Conservation (phyloP, 2,113 vertebrate genomes). For the Camelus bactrianus region DNA sequence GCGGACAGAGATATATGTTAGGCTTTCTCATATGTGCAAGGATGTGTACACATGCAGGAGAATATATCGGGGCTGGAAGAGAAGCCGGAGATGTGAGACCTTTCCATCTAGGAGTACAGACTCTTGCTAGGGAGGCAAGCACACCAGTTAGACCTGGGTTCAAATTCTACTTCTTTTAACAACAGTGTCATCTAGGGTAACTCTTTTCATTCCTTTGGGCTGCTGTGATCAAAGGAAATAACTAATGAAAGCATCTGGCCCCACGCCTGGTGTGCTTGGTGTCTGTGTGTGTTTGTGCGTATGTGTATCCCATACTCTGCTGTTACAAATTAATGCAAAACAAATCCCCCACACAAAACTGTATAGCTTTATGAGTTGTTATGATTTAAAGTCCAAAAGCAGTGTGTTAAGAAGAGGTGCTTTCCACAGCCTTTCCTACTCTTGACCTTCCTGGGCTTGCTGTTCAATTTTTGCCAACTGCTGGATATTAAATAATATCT, state of each 20-base stretch:
- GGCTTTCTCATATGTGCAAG: background rate
- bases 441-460: background rate
- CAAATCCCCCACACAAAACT: background rate
- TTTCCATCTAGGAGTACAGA: background rate
- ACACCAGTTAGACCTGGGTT: background rate
- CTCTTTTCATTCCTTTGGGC: background rate
- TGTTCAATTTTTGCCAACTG: background rate
- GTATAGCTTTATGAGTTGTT: background rate
- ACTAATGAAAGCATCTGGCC: background rate
- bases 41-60: background rate
- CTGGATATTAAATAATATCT: background rate
- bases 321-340: background rate
- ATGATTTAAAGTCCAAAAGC: background rate
- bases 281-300: background rate
- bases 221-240: background rate
- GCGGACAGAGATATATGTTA: background rate
- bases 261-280: no score
- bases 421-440: background rate
- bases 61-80: background rate
- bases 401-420: background rate
- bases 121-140: background rate
- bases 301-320: rapidly evolving
- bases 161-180: background rate
- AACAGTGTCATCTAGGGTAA: background rate
- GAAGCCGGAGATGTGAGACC: background rate